A percentile compares a stretch with the other conserved stretches of the same genome.
These are phyloP conservation scores for Odontothrips loti DNA, from an alignment of 2,888 invertebrate species.

Conservation along the genomic window DNA sequence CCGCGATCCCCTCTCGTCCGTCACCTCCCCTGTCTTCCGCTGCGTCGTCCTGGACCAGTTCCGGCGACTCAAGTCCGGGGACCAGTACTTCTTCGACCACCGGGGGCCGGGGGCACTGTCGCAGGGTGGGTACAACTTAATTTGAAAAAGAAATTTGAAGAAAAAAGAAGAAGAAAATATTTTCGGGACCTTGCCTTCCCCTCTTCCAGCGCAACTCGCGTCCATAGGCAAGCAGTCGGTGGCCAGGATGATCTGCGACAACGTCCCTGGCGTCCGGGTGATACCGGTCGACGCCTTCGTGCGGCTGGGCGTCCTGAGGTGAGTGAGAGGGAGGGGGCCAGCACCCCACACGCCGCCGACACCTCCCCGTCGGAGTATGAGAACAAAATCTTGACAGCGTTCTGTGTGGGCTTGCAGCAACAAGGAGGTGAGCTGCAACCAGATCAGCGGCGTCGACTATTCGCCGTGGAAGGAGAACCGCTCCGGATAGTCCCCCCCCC, in stretches of 20 bases:
- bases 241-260: slow-evolving; percentile 75
- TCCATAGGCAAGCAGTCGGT: slow-evolving; percentile 73
- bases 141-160: no score
- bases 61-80: slow-evolving; percentile 76
- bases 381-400: no score
- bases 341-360: background rate
- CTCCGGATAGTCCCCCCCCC: background rate
- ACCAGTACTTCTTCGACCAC: slow-evolving; percentile 77
- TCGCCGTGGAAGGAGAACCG: background rate
- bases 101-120: slow-evolving; percentile 45
- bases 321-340: background rate
- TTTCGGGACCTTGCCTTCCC: no score
- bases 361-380: no score
- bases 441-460: background rate
- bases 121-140: no score
- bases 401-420: background rate
- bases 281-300: slow-evolving; percentile 62
- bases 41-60: slow-evolving; percentile 86
- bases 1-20: slow-evolving; percentile 72
- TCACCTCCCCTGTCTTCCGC: slow-evolving; percentile 65
- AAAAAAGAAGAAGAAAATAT: no score
- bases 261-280: slow-evolving; percentile 61
- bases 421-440: background rate
- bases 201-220: slow-evolving; percentile 57
- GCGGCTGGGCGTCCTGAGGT: background rate